Base-by-base conservation (phyloP, 2,888 invertebrate genomes). In the Pandemis heparana region DNA sequence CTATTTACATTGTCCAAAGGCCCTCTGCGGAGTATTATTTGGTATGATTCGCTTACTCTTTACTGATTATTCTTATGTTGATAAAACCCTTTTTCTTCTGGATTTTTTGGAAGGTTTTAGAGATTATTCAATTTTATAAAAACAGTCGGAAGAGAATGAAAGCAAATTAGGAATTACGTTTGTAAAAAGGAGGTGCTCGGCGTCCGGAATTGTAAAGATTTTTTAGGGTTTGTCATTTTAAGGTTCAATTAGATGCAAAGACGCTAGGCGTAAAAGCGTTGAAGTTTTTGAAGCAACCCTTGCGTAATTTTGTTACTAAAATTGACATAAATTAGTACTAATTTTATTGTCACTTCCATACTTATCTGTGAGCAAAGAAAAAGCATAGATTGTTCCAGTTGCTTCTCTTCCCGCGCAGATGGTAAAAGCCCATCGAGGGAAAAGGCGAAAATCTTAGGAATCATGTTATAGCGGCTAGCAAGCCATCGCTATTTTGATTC, bases 1-100 rank as follows among this genome's bases (percentile, higher is more conserved):
- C 68, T 77, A 77, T 77, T 78, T 77, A 71, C 75, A 75, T 75
- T 75, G 74, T 62, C 48, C 70, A 16, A 43, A 56, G 43, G 39
- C 38, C 59, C 38, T 69, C 60, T 68, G 63, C 48, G 63, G 14
- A 41, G 32, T 41, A 59, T 64, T 67, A 43, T 72, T 62, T 43
- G 61, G 39, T 59, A 64, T 12, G 65, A 65, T n/a, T 73, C 68
- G 56, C 63, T 63, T 63, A 63, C 62, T 64, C 68, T 48, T 68
- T 60, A 41, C 43, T 23, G 67, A 68, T 69, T 72, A 63, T 53
- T 64, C 63, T 39, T 48, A 41, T n/a, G 64, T 64, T 59, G 56
- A 67, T 14, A 62, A 61, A 10, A 67, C 46, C 18, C 46, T 41
- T 41, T 16, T 9, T 43, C 3, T 10, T 1, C 43, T 10, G 56